Percentiles rank a stretch among this genome's conserved stretches.
phyloP scores from a whole-genome alignment of 2,797 vertebrate genomes.

The Tokudaia tokunoshimensis region DNA sequence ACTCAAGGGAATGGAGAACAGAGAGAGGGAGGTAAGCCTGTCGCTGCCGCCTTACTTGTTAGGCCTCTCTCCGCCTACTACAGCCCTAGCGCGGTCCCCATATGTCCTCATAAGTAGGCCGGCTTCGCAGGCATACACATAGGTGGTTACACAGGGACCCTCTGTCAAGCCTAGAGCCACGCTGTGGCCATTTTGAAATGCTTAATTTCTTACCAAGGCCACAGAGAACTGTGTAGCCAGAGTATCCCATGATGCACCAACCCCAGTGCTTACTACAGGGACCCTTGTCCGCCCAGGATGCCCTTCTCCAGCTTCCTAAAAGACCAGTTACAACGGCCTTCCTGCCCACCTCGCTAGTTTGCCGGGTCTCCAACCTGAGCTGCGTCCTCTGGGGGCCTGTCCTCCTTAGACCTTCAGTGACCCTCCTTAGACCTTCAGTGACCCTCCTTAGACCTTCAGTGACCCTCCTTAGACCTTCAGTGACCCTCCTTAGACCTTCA shows the following conservation, averaged over 20 bases:
- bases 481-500: background rate
- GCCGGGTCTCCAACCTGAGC: background rate
- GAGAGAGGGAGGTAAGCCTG: accelerated
- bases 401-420: background rate
- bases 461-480: background rate
- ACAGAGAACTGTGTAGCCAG: background rate
- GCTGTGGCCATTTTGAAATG: background rate
- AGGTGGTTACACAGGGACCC: background rate
- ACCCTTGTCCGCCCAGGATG: background rate
- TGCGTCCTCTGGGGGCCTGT: background rate
- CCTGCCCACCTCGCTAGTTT: background rate
- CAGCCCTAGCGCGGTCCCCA: background rate
- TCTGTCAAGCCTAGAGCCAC: background rate
- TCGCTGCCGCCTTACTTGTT: background rate
- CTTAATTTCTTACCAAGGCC: background rate
- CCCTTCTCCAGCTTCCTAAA: background rate
- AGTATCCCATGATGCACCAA: background rate
- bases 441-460: accelerated
- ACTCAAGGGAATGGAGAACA: background rate
- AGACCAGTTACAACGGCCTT: background rate
- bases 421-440: accelerated
- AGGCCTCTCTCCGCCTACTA: background rate
- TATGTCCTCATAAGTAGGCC: background rate
- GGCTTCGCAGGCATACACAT: background rate
- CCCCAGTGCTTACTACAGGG: background rate